A percentile compares a stretch with the other conserved stretches of the same genome.
Evolutionary conservation across 2,113 vertebrate genomes (phyloP).

Genomic region (Eclectus roratus): DNA sequence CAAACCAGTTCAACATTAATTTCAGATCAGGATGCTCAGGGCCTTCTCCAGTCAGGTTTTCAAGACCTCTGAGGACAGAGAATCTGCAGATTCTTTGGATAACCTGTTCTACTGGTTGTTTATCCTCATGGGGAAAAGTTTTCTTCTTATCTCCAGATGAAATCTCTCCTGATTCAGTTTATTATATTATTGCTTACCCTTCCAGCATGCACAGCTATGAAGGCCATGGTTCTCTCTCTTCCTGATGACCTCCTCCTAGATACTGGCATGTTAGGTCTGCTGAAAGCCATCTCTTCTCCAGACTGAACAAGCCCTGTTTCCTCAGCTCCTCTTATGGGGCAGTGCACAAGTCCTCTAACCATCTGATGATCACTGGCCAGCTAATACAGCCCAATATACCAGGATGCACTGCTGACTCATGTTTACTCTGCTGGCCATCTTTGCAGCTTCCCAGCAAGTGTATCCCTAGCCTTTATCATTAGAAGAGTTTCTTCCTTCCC

Average conservation of each 20-base stretch:
- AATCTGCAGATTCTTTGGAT: background rate
- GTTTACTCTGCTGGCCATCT: background rate
- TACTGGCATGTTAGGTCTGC: background rate
- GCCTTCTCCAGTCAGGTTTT: background rate
- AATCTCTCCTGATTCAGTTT: background rate
- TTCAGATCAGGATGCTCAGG: background rate
- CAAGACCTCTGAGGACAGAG: background rate
- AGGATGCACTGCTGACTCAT: background rate
- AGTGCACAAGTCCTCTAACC: background rate
- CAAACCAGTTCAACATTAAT: background rate
- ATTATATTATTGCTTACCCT: background rate
- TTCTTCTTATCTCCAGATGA: background rate
- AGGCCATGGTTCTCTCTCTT: rapidly evolving
- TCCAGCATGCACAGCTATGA: background rate
- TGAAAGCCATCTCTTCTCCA: background rate
- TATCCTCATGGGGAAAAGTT: background rate
- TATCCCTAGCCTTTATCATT: background rate
- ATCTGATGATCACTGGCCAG: background rate
- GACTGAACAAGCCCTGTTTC: background rate
- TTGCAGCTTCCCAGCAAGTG: background rate
- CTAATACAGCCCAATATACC: background rate
- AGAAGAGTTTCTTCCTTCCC: background rate
- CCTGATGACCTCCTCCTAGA: background rate
- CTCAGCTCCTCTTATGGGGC: background rate
- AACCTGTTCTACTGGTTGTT: background rate